A percentile compares a stretch with the other conserved stretches of the same genome.
Evolutionary conservation across 1,140 invertebrate species (phyloP).

Genomic region (Anthonomus grandis): DNA sequence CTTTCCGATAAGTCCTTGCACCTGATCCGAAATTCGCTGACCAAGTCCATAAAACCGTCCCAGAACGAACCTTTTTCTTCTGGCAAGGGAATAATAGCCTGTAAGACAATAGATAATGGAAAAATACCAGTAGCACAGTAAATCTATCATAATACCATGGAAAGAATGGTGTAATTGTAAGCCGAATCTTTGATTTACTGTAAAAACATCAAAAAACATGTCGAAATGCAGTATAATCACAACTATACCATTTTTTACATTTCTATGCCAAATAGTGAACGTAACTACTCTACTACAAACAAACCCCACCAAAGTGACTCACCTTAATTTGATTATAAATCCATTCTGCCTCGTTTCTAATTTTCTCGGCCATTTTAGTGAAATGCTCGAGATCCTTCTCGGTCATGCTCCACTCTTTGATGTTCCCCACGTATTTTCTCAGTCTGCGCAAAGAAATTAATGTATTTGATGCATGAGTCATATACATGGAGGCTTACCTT

Average conservation of each 20-base stretch:
- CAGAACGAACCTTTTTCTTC: slow-evolving; percentile 56
- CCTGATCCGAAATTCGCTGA: slow-evolving; percentile 55
- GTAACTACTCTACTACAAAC: too few species aligned
- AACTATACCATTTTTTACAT: too few species aligned
- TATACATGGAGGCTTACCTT: slow-evolving; percentile 40
- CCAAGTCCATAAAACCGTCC: slow-evolving; percentile 57
- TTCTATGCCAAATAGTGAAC: too few species aligned
- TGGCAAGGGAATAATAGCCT: slow-evolving; percentile 52
- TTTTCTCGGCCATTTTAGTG: slow-evolving; percentile 61
- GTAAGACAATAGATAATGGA: slow-evolving; percentile 31
- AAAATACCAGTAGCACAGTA: too few species aligned
- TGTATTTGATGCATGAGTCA: not conserved
- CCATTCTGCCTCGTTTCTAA: slow-evolving; percentile 59
- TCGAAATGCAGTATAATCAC: too few species aligned
- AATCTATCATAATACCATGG: too few species aligned
- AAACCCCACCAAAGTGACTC: not conserved
- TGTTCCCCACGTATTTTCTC: slow-evolving; percentile 71
- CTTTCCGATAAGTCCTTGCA: slow-evolving; percentile 57
- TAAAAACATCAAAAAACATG: too few species aligned
- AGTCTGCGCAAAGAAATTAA: slow-evolving; percentile 33
- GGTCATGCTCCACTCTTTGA: slow-evolving; percentile 65
- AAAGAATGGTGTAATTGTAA: too few species aligned
- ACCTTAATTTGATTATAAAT: slow-evolving; percentile 34
- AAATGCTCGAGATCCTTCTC: slow-evolving; percentile 61
- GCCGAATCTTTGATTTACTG: too few species aligned